phyloP scores from a whole-genome alignment of 2,797 vertebrate genomes.

The Todus mexicanus region DNA sequence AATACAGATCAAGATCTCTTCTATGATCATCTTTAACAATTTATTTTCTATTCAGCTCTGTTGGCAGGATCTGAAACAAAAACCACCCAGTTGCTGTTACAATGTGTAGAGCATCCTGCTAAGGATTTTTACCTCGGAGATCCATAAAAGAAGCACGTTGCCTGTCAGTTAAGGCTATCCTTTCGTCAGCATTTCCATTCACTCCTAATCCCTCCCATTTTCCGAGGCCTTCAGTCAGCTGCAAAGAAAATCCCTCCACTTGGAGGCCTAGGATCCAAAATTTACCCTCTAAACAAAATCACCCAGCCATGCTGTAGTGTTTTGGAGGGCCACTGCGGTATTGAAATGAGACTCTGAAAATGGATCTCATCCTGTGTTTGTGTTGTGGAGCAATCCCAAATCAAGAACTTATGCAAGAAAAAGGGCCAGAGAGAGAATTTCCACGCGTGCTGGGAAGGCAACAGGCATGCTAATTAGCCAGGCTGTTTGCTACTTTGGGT shows the following conservation, averaged over 20 bases:
- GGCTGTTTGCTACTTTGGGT: constrained; percentile 24
- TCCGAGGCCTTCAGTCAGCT: neutral
- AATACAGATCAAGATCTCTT: neutral
- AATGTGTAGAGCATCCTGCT: neutral
- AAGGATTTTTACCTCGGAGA: neutral
- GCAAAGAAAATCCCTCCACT: neutral
- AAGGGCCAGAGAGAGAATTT: constrained; percentile 8
- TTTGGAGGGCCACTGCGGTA: neutral
- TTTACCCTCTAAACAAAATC: neutral
- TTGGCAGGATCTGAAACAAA: neutral
- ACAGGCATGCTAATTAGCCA: constrained; percentile 29
- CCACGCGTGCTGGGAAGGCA: neutral
- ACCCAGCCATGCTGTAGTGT: neutral
- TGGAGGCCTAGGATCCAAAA: neutral
- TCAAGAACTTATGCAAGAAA: constrained; percentile 14
- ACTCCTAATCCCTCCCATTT: neutral
- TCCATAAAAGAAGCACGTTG: neutral
- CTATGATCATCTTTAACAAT: neutral
- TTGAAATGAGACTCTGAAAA: neutral
- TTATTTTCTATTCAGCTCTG: neutral
- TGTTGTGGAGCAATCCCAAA: neutral
- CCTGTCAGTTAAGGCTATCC: neutral
- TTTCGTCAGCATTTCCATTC: neutral
- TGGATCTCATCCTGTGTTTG: neutral
- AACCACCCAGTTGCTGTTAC: neutral